Percentiles rank a stretch among this genome's conserved stretches.
phyloP scores from a whole-genome alignment of 2,113 vertebrate species.

The Alosa alosa region DNA sequence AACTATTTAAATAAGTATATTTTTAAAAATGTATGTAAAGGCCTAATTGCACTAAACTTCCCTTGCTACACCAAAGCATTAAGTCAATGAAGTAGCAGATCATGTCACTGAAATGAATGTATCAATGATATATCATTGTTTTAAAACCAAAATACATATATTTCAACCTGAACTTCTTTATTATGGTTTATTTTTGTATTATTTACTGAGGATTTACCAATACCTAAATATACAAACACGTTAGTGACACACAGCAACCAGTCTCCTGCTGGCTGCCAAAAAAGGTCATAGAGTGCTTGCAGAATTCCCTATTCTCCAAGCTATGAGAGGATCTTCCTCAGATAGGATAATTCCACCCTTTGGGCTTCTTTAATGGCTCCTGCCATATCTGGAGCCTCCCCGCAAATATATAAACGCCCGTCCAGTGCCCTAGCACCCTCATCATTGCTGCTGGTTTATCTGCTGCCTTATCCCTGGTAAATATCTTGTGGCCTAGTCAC shows the following conservation, averaged over 20 bases:
- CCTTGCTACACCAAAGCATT: background rate
- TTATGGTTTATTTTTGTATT: background rate
- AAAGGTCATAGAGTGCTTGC: slow-evolving; percentile 17
- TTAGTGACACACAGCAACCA: background rate
- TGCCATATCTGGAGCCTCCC: slow-evolving; percentile 52
- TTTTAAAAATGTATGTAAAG: background rate
- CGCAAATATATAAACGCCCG: slow-evolving; percentile 49
- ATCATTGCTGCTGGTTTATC: slow-evolving; percentile 32
- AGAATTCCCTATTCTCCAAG: slow-evolving; percentile 44
- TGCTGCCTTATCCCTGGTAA: slow-evolving; percentile 44
- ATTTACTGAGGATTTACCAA: background rate
- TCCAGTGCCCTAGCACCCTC: slow-evolving; percentile 22
- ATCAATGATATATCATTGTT: background rate
- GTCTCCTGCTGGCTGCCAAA: background rate
- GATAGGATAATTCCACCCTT: slow-evolving; percentile 51
- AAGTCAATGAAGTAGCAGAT: background rate
- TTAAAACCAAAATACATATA: background rate
- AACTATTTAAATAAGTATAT: background rate
- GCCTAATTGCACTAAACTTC: background rate
- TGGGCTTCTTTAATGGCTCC: slow-evolving; percentile 54
- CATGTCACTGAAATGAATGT: background rate
- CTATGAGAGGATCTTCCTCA: slow-evolving; percentile 51
- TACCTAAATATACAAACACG: background rate
- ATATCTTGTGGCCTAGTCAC: slow-evolving; percentile 18
- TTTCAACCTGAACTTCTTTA: background rate